Percentiles rank a stretch among this genome's conserved stretches.
phyloP scores from a whole-genome alignment of 2,797 vertebrate genomes.

The Coregonus suidteri region DNA sequence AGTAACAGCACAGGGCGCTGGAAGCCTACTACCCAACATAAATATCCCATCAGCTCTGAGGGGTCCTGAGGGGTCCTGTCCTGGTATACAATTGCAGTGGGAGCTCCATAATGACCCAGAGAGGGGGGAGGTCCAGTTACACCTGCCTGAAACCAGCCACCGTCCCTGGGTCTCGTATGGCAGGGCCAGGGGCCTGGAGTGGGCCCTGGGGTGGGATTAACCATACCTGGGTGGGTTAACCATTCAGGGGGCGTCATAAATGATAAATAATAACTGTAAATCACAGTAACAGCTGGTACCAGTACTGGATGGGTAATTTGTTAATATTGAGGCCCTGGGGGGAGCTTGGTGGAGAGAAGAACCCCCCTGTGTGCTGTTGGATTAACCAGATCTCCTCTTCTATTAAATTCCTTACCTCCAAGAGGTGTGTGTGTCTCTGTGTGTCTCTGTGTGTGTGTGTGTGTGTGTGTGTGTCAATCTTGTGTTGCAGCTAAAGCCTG shows the following conservation, averaged over 20 bases:
- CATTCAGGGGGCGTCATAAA: slow-evolving; percentile 62
- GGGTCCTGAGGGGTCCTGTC: slow-evolving; percentile 32
- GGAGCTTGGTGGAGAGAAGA: slow-evolving; percentile 46
- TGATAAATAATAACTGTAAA: slow-evolving; percentile 74
- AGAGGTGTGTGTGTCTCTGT: not conserved
- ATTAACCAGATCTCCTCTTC: slow-evolving; percentile 35
- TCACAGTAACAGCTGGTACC: slow-evolving; percentile 61
- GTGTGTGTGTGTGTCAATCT: not conserved
- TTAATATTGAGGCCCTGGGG: slow-evolving; percentile 51
- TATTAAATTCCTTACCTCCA: no score
- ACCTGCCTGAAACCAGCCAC: slow-evolving; percentile 27
- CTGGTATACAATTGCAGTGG: slow-evolving; percentile 44
- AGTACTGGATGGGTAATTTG: slow-evolving; percentile 42
- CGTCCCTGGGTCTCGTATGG: slow-evolving; percentile 45
- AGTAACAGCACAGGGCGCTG: slow-evolving; percentile 40
- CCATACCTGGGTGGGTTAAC: slow-evolving; percentile 37
- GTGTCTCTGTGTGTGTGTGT: not conserved
- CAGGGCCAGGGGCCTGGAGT: slow-evolving; percentile 36
- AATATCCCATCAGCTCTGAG: slow-evolving; percentile 49
- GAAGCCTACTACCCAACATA: slow-evolving; percentile 34
- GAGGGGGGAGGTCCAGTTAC: slow-evolving; percentile 8
- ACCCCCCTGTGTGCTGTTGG: slow-evolving; percentile 45
- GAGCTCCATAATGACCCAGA: slow-evolving; percentile 45
- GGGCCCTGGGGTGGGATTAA: slow-evolving; percentile 67
- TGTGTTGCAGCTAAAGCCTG: not conserved